Base-by-base conservation (phyloP, 2,888 invertebrate species). In the Papilio protenor region DNA sequence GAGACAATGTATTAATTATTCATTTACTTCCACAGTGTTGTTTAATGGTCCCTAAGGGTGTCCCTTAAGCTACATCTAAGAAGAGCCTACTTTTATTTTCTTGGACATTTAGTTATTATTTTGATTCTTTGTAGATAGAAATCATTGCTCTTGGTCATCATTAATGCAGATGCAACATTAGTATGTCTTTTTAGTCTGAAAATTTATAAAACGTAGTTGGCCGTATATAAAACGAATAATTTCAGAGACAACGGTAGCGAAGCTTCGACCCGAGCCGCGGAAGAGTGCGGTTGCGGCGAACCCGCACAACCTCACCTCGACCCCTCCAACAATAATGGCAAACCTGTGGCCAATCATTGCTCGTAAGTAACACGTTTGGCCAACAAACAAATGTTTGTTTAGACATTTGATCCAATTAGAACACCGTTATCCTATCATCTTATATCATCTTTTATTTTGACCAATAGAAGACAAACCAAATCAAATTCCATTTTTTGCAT, bases 221-320 rank as follows among this genome's bases (percentile, higher is more conserved):
- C 77, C 78, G 72, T 78, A 57, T 64, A 75, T 23, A 12, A 55
- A 77, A 76, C 69, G 45, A 73, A 76, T 79, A 76, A 69, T 93
- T 94, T 83, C 93, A 95, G 95, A 85, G 95, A 95, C 89, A 94
- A 94, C 89, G 94, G 92, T 87, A 95, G 95, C 87, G 95, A 94
- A 83, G 94, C 95, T 59, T 94, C 95, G 21, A 95, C 95, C 64
- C 89, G 93, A 27, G 86, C 92, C 61, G 94, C 93, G 16, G 95
- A 93, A 81, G 95, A 94, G 80, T 90, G 86, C 82, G 90, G 84
- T 57, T 92, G 93, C 84, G 90, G 88, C 14, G 89, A 85, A 81
- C 88, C 70, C 66, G 82, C 82, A 75, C 75, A 79, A 76, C 82
- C 83, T 47, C 78, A 80, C 75, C 85, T 85, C 71, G 71, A 76